Evolutionary conservation across 1,140 invertebrate species (phyloP).

Genomic region (Drosophila sproati): DNA sequence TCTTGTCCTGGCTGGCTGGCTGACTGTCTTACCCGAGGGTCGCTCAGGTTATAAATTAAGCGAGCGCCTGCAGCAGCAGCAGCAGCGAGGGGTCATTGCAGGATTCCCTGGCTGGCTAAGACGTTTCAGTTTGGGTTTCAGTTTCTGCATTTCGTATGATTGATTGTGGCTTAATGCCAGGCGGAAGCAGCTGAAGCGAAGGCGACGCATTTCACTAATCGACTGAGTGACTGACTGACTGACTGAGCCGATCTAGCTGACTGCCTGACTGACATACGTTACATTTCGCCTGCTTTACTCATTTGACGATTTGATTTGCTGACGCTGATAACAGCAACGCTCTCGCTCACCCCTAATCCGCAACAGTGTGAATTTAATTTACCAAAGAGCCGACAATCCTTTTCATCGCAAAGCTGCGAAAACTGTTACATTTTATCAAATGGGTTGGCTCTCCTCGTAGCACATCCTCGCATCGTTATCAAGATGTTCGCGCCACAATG

Average conservation of each 20-base stretch:
- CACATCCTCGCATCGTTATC: constrained; percentile 50
- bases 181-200: constrained; percentile 73
- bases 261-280: constrained; percentile 61
- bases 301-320: constrained; percentile 77
- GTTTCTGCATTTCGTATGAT: constrained; percentile 57
- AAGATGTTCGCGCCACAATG: constrained; percentile 54
- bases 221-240: constrained; percentile 25
- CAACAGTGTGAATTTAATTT: constrained; percentile 81
- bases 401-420: constrained; percentile 41
- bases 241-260: constrained; percentile 25
- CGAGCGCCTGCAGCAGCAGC: constrained; percentile 66
- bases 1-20: constrained; percentile 42
- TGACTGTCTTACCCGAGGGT: constrained; percentile 50
- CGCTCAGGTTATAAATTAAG: constrained; percentile 75
- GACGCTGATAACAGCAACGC: constrained; percentile 52
- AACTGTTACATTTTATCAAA: constrained; percentile 51
- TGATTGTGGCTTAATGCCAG: constrained; percentile 73
- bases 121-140: not conserved
- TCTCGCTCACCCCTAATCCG: constrained; percentile 68
- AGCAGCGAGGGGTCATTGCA: constrained; percentile 52
- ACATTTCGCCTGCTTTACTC: constrained; percentile 49
- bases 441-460: not conserved
- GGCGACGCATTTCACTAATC: constrained; percentile 53
- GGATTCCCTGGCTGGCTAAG: constrained; percentile 45
- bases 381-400: constrained; percentile 75